Evolutionary conservation across 2,888 invertebrate species (phyloP).

Genomic region (Drosophila barbarae): DNA sequence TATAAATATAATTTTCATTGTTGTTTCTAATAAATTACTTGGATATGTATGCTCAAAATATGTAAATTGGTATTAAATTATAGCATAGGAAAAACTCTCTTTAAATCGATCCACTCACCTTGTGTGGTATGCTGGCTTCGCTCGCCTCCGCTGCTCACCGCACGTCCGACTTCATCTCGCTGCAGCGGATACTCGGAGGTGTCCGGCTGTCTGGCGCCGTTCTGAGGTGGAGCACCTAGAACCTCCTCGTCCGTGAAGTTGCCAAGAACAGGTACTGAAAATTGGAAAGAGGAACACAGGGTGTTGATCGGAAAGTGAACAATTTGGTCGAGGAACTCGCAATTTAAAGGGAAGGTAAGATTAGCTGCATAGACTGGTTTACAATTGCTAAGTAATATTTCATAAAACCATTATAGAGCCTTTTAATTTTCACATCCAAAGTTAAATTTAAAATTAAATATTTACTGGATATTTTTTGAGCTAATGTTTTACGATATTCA

Average conservation of each 20-base stretch:
- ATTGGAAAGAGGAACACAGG: not conserved
- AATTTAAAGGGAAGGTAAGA: not conserved
- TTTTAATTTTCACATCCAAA: not conserved
- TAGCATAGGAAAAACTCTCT: not conserved
- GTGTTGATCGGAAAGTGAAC: not conserved
- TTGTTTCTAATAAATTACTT: not conserved
- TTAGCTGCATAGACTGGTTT: not conserved
- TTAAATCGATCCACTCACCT: constrained; percentile 62
- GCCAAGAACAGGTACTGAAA: constrained; percentile 82
- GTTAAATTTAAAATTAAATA: not conserved
- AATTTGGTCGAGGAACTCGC: not conserved
- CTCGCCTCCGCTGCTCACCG: constrained; percentile 79
- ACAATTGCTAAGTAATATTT: not conserved
- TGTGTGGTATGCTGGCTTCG: constrained; percentile 79
- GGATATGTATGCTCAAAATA: rapidly evolving
- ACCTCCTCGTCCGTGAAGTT: constrained; percentile 84
- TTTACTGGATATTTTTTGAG: not conserved
- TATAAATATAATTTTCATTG: not conserved
- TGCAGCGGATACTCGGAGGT: constrained; percentile 84
- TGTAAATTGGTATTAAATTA: too few relatives aligned
- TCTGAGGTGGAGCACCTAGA: constrained; percentile 48
- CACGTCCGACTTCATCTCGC: constrained; percentile 84
- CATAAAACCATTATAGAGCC: not conserved
- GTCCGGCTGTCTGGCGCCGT: constrained; percentile 78
- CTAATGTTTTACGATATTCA: not conserved